Base-by-base conservation (phyloP, 2,797 vertebrate genomes). In the Coreius guichenoti region DNA sequence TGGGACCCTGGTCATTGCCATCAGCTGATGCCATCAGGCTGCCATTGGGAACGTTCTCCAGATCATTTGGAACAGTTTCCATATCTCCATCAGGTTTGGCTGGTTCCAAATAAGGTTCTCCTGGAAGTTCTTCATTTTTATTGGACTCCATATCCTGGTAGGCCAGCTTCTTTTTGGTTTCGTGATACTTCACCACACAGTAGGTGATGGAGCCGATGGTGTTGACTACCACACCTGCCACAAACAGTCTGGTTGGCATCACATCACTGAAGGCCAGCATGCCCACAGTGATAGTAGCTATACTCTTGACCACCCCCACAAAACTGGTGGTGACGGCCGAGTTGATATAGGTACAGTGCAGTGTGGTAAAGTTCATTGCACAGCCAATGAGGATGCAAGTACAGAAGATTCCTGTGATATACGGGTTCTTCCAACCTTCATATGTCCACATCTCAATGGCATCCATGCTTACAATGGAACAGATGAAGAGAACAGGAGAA, bases 241-340 rank as follows among this genome's bases (percentile, higher is more conserved):
- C 96, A 88, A 99, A 99, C 45, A 99, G 94, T 14, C 93, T 92
- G 0, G 98, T 98, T 43, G 98, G 98, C 73, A 95, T 96, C 19
- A 99, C 97, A 1, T 99, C 97, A 39, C 45, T 96, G 93, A 99
- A 99, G 1, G 97, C 98, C 93, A 99, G 93, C 98, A 99, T 99
- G 80, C 98, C 98, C 19, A 99, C 98, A 0, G 98, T 99, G 93
- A 99, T 99, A 87, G 98, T 99, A 88, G 96, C 98, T 36, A 99
- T 97, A 94, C 98, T 99, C 93, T 99, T 99, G 87, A 99, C 97
- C 90, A 99, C 98, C 13, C 98, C 98, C 2, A 99, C 98, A 0
- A 99, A 99, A 94, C 98, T 99, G 90, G 98, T 99, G 93, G 98
- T 99, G 92, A 99, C 97, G 0, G 98, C 98, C 0, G 98, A 99